Evolutionary conservation across 2,888 invertebrate species (phyloP).

Genomic region (Teleiodes luculella): DNA sequence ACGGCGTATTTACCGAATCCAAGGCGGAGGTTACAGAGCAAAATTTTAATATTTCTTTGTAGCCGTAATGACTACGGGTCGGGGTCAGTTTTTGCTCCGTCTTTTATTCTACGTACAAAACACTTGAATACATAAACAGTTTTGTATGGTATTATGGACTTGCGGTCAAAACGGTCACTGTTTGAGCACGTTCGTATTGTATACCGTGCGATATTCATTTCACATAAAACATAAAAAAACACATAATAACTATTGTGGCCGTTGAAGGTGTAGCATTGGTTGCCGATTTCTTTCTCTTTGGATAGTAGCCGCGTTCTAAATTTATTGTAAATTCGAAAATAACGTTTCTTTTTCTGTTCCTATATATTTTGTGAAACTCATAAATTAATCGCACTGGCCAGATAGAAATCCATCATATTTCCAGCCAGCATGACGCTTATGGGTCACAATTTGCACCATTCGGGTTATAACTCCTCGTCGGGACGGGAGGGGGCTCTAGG

Average conservation of each 20-base stretch:
- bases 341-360: too few relatives aligned
- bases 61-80: constrained; percentile 12
- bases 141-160: constrained; percentile 4
- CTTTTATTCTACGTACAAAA: constrained; percentile 33
- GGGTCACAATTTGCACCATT: constrained; percentile 76
- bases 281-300: too few relatives aligned
- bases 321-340: too few relatives aligned
- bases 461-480: constrained; percentile 55
- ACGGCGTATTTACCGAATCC: not conserved
- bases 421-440: constrained; percentile 63
- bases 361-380: too few relatives aligned
- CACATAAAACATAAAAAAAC: too few relatives aligned
- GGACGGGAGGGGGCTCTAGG: constrained; percentile 38
- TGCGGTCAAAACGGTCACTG: constrained; percentile 63
- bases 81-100: constrained; percentile 42
- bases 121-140: constrained; percentile 40
- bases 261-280: too few relatives aligned
- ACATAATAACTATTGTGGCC: too few relatives aligned
- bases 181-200: not conserved
- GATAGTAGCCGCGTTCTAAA: too few relatives aligned
- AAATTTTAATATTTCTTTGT: constrained; percentile 6
- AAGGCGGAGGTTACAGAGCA: not conserved
- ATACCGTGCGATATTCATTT: too few relatives aligned
- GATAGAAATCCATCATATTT: constrained; percentile 4
- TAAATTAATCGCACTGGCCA: too few relatives aligned